These are phyloP conservation scores for Salvelinus alpinus DNA, from an alignment of 2,113 vertebrate genomes.

Conservation along the genomic window DNA sequence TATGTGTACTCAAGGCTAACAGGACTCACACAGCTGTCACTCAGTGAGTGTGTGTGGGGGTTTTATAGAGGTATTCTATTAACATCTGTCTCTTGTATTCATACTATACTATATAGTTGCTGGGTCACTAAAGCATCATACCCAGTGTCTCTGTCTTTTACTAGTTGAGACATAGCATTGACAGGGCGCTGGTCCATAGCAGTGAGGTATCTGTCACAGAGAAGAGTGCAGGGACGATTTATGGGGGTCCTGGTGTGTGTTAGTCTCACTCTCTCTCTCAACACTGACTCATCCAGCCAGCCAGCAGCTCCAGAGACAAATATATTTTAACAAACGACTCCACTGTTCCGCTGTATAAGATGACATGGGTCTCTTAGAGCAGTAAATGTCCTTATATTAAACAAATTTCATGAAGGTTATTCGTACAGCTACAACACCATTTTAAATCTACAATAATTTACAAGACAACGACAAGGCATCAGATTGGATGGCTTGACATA, in stretches of 20 bases:
- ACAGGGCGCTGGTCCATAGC: not conserved
- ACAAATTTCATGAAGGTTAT: too few relatives aligned
- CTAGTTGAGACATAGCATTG: not conserved
- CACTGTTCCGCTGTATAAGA: not conserved
- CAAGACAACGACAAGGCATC: not conserved
- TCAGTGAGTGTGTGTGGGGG: too few relatives aligned
- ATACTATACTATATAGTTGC: too few relatives aligned
- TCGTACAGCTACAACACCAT: too few relatives aligned
- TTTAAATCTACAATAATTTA: too few relatives aligned
- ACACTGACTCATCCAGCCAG: not conserved
- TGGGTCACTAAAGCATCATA: not conserved
- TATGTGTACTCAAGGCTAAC: too few relatives aligned
- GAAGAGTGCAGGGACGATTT: constrained; percentile 4
- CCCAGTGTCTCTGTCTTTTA: not conserved
- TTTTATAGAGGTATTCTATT: too few relatives aligned
- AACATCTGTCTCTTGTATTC: too few relatives aligned
- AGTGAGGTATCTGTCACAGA: constrained; percentile 9
- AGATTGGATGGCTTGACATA: not conserved
- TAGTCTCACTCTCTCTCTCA: not conserved
- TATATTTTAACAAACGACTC: not conserved
- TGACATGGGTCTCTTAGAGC: too few relatives aligned
- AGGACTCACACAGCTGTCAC: too few relatives aligned
- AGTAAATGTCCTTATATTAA: too few relatives aligned
- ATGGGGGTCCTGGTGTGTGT: constrained; percentile 25
- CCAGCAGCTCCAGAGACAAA: not conserved